Evolutionary conservation across 2,113 vertebrate species (phyloP).

Genomic region (Lonchura striata): DNA sequence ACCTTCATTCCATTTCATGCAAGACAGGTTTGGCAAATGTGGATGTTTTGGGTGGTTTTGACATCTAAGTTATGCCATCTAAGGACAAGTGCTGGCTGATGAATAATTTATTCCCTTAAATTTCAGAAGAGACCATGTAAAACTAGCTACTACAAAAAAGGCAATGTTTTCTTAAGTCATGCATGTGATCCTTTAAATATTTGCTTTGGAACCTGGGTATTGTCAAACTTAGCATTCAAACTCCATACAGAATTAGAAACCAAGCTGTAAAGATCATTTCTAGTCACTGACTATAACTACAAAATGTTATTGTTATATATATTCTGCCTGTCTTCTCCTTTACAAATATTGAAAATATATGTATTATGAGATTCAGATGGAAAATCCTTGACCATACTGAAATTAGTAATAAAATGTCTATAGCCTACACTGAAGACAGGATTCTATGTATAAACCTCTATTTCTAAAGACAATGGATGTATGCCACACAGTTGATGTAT

Average conservation of each 20-base stretch:
- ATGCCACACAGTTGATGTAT: background rate
- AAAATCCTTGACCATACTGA: background rate
- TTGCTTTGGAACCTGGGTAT: background rate
- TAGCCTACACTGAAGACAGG: background rate
- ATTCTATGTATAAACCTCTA: background rate
- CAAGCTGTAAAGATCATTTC: background rate
- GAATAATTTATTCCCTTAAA: constrained; percentile 51
- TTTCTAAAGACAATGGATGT: background rate
- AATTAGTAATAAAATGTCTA: background rate
- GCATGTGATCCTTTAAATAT: constrained; percentile 16
- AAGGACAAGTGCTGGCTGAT: constrained; percentile 44
- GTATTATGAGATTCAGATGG: background rate
- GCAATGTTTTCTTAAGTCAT: background rate
- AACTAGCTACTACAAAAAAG: background rate
- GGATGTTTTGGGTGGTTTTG: constrained; percentile 9
- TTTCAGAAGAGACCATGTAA: constrained; percentile 34
- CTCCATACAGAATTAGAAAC: background rate
- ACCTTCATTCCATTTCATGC: constrained; percentile 1
- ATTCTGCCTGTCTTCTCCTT: background rate
- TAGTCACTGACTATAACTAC: background rate
- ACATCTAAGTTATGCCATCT: constrained; percentile 23
- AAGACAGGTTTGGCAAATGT: constrained; percentile 29
- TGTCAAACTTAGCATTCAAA: background rate
- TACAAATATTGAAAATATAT: background rate
- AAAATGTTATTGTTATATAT: background rate